Conservation (phyloP, 2,113 vertebrate species). For the Varanus komodoensis region DNA sequence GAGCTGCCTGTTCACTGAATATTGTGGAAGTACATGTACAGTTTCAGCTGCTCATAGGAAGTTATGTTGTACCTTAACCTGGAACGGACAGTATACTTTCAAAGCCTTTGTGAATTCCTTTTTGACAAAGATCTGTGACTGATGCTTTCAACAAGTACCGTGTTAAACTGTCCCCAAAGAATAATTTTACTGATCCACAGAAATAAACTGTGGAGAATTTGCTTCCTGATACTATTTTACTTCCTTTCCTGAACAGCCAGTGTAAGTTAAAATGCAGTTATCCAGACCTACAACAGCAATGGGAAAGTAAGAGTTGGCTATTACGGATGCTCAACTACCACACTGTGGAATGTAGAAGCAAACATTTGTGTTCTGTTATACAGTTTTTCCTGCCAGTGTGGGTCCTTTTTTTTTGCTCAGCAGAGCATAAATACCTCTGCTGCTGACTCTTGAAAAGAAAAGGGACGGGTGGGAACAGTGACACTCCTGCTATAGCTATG, state of each 20-base stretch:
- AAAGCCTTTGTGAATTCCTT: neutral
- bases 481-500: neutral
- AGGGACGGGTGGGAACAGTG: neutral
- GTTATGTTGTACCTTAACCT: neutral
- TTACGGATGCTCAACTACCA: neutral
- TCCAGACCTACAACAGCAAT: neutral
- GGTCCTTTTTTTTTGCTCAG: neutral
- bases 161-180: neutral
- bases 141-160: neutral
- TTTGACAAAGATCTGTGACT: neutral
- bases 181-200: neutral
- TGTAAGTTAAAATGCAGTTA: neutral
- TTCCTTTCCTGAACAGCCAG: neutral
- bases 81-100: neutral
- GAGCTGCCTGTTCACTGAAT: too few species aligned
- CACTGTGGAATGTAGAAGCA: neutral
- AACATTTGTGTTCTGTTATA: neutral
- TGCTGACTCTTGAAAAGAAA: slow-evolving; percentile 5
- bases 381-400: neutral
- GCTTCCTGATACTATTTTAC: neutral
- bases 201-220: neutral
- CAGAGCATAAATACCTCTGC: neutral
- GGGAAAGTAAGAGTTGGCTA: neutral
- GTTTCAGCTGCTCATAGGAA: neutral
- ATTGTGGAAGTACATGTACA: neutral